Evolutionary conservation across 2,888 invertebrate genomes (phyloP).

Genomic region (Odontocerum albicorne): DNA sequence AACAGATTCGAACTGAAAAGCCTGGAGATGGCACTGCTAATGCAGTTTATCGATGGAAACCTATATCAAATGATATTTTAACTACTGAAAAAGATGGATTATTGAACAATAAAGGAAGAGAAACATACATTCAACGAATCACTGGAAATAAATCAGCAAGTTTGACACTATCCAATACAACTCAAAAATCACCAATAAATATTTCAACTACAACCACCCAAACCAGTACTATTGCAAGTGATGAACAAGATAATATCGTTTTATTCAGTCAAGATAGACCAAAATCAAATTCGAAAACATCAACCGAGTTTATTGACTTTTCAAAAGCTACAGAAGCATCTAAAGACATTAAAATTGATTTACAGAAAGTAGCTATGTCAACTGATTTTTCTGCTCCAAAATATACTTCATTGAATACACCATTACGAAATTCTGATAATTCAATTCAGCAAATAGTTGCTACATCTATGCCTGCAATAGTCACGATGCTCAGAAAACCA

Average conservation of each 20-base stretch:
- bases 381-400: no score
- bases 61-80: conserved; percentile 46
- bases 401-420: no score
- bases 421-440: neutral
- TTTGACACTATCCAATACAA: neutral
- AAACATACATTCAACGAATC: conserved; percentile 47
- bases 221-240: neutral
- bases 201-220: neutral
- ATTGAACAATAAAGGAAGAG: conserved; percentile 45
- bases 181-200: neutral
- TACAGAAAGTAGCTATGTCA: no score
- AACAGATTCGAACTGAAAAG: conserved; percentile 57
- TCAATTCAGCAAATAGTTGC: neutral
- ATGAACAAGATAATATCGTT: no score
- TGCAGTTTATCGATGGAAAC: conserved; percentile 39
- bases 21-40: conserved; percentile 46
- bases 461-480: neutral
- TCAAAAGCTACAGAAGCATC: neutral
- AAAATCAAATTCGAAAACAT: neutral
- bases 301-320: neutral
- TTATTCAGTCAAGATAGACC: neutral
- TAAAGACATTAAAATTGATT: neutral
- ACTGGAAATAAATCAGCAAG: conserved; percentile 41
- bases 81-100: conserved; percentile 41
- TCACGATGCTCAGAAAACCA: neutral